Evolutionary conservation across 2,888 invertebrate species (phyloP).

Genomic region (Piscicola geometra): DNA sequence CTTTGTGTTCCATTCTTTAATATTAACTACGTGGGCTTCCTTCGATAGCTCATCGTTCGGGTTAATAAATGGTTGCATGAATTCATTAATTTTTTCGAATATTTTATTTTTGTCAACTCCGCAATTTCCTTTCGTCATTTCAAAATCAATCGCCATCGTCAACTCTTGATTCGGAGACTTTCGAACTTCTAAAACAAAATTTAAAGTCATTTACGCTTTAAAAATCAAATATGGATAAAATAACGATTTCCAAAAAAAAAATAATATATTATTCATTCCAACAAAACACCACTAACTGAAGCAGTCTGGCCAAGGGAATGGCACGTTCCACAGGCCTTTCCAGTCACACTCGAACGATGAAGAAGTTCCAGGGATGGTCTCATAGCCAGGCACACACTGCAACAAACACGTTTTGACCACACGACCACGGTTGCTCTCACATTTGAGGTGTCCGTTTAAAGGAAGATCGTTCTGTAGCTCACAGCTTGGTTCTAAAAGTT

Average conservation of each 20-base stretch:
- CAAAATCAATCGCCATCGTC: neutral
- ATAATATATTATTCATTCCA: too few relatives aligned
- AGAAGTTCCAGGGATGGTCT: neutral
- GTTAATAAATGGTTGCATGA: neutral
- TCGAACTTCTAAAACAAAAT: neutral
- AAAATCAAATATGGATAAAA: too few relatives aligned
- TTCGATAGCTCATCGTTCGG: neutral
- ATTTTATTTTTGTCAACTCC: neutral
- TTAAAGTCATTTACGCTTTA: too few relatives aligned
- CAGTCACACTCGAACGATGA: neutral
- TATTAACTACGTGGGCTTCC: neutral
- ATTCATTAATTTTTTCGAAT: neutral
- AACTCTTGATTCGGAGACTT: neutral
- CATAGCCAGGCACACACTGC: neutral
- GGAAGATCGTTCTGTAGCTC: neutral
- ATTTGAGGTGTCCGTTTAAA: neutral
- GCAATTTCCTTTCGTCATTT: neutral
- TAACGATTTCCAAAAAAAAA: too few relatives aligned
- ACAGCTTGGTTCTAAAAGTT: neutral
- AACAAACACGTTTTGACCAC: neutral
- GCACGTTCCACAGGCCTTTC: neutral
- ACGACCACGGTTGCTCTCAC: neutral
- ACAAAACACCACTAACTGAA: neutral
- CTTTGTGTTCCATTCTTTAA: neutral
- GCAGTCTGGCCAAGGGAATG: slow-evolving; percentile 3